Conservation (phyloP, 2,113 vertebrate genomes). For the Dasyornis broadbenti region DNA sequence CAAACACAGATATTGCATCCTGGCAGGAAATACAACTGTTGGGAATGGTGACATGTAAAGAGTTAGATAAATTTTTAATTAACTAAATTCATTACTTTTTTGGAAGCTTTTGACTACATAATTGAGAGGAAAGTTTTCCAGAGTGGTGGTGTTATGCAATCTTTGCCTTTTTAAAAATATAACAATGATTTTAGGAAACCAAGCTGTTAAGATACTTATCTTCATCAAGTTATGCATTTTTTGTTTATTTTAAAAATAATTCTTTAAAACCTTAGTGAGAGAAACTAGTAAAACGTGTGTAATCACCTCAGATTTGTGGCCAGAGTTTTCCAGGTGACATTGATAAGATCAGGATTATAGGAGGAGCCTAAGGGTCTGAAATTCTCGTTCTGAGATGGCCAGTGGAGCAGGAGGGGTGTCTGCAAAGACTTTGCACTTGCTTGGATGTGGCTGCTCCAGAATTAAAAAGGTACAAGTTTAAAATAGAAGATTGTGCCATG, state of each 20-base stretch:
- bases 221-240: background rate
- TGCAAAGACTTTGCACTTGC: background rate
- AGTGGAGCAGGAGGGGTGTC: background rate
- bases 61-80: background rate
- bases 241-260: background rate
- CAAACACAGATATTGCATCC: background rate
- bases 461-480: background rate
- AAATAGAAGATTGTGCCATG: background rate
- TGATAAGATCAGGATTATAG: background rate
- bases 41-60: background rate
- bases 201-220: background rate
- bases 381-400: background rate
- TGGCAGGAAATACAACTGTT: background rate
- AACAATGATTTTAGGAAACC: background rate
- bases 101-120: background rate
- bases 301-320: background rate
- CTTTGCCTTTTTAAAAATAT: background rate
- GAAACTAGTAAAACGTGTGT: background rate
- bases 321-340: background rate
- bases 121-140: background rate
- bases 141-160: background rate
- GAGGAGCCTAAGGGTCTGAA: background rate
- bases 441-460: background rate
- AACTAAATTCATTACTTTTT: background rate
- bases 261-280: background rate